Evolutionary conservation across 2,113 vertebrate genomes (phyloP), one percentile per base, ranked within the genome.

Genomic region (Erythrolamprus reginae): DNA sequence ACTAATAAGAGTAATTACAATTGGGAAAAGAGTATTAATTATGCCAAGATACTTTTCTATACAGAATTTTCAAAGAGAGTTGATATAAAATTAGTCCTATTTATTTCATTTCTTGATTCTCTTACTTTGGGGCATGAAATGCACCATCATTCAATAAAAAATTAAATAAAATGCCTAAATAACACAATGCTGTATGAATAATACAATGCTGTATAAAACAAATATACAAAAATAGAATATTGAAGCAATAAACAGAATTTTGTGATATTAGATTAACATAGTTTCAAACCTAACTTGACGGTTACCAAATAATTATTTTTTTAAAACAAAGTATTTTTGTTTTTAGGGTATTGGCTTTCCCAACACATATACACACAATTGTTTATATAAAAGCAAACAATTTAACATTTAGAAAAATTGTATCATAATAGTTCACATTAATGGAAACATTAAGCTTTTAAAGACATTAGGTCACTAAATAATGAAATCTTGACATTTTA

Each of bases 81-180:
- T 77, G 38, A 38, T 38, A 61, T 61, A 61, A 61, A 61, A n/a
- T 65, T 65, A n/a, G 12, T 33, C 9, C 77, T 48, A 48, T n/a
- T 77, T 82, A 84, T 95, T 97, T 96, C 96, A 95, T 97, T 97
- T 97, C 95, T 94, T 95, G 45, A 96, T 93, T 96, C 87, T 92
- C 89, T 96, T 93, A 95, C 96, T 96, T 96, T 95, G 93, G 95
- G 96, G 97, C 95, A 97, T 96, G 90, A 96, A 94, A 95, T 93
- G 96, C 95, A 97, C 96, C 97, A 97, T 97, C 93, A 93, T 94
- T 95, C 95, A 92, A 94, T 95, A 96, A 96, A 93, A 96, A 96
- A 94, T 94, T 91, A 94, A 96, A 93, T 65, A 93, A 95, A 96
- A 93, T 58, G 92, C 94, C 96, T 95, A 96, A 96, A 95, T 95